These are phyloP conservation scores for Sinocyclocheilus maitianheensis DNA, from an alignment of 2,113 vertebrate genomes.

Conservation along the genomic window DNA sequence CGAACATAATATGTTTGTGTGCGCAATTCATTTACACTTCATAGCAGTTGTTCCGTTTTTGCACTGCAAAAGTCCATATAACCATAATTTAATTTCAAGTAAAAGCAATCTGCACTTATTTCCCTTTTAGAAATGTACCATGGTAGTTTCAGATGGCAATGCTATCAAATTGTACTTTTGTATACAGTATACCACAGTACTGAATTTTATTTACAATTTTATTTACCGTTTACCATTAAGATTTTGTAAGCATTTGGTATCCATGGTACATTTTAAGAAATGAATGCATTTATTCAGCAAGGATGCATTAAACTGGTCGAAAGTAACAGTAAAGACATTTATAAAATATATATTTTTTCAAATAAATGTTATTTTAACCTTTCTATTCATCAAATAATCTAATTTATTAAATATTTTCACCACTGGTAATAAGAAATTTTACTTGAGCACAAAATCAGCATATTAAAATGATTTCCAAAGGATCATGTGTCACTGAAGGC, in stretches of 20 bases:
- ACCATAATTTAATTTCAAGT: background rate
- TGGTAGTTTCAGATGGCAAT: background rate
- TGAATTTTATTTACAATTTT: background rate
- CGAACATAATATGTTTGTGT: slow-evolving; percentile 1
- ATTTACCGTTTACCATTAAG: too few relatives aligned
- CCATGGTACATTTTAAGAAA: too few relatives aligned
- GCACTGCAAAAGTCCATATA: background rate
- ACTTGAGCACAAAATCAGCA: too few relatives aligned
- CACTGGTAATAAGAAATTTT: background rate
- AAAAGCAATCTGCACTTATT: background rate
- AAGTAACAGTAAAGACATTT: background rate
- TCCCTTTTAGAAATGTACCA: background rate
- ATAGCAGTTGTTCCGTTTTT: background rate
- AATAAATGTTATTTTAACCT: too few relatives aligned
- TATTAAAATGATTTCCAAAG: background rate
- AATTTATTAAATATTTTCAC: background rate
- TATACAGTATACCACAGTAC: background rate
- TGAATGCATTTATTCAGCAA: too few relatives aligned
- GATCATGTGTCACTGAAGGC: background rate
- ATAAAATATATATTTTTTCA: background rate
- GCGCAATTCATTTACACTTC: slow-evolving; percentile 4
- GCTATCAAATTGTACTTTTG: background rate
- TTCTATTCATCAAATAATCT: background rate
- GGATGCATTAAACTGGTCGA: too few relatives aligned
- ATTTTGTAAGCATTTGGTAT: too few relatives aligned